These are phyloP conservation scores for Calliopsis andreniformis DNA, from an alignment of 1,140 invertebrate genomes.

Conservation along the genomic window DNA sequence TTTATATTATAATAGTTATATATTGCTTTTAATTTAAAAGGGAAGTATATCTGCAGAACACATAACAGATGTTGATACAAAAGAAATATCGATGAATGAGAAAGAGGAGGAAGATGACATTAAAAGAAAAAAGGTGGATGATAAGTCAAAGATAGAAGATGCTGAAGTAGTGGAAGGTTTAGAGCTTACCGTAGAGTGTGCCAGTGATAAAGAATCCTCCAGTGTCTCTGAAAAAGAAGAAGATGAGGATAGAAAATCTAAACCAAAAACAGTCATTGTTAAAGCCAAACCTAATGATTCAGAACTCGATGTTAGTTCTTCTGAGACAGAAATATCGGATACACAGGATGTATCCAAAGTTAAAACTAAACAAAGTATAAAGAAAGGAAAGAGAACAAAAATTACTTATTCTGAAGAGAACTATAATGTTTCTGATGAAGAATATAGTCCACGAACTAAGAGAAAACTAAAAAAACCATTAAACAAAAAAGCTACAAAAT, in stretches of 20 bases:
- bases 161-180: slow-evolving; percentile 74
- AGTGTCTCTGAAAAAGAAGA: slow-evolving; percentile 70
- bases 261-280: slow-evolving; percentile 75
- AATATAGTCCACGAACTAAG: slow-evolving; percentile 75
- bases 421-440: slow-evolving; percentile 70
- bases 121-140: slow-evolving; percentile 7
- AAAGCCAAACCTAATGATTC: slow-evolving; percentile 76
- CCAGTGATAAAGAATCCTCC: slow-evolving; percentile 76
- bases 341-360: slow-evolving; percentile 27
- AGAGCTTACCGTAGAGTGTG: slow-evolving; percentile 77
- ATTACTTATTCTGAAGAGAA: slow-evolving; percentile 70
- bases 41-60: not conserved
- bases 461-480: slow-evolving; percentile 67
- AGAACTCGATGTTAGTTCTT: slow-evolving; percentile 74
- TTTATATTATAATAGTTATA: not conserved
- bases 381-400: slow-evolving; percentile 58
- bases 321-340: slow-evolving; percentile 68
- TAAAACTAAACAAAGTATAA: slow-evolving; percentile 43
- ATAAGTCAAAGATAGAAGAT: not conserved
- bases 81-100: not conserved
- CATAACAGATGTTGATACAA: not conserved
- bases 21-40: slow-evolving; percentile 6
- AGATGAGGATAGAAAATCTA: slow-evolving; percentile 62
- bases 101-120: not conserved
- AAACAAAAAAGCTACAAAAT: slow-evolving; percentile 63